Percentiles rank a stretch among this genome's conserved stretches.
Conservation (phyloP, 2,797 vertebrate species). For the Chanos chanos region DNA sequence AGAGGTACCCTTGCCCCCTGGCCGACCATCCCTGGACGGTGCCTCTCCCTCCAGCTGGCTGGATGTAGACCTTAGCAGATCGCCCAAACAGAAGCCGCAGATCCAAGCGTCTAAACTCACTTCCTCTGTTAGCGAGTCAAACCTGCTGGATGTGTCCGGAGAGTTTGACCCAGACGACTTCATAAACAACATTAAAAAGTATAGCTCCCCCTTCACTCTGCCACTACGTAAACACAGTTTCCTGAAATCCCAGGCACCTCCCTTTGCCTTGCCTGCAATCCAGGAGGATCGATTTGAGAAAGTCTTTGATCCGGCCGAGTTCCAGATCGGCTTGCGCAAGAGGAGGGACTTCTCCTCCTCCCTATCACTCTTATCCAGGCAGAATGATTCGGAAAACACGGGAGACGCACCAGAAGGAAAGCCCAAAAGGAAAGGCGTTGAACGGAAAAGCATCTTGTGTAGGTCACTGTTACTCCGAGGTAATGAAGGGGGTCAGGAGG, state of each 20-base stretch:
- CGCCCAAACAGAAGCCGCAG: slow-evolving; percentile 54
- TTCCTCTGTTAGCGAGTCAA: slow-evolving; percentile 71
- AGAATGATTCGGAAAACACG: slow-evolving; percentile 74
- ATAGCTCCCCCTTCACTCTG: slow-evolving; percentile 77
- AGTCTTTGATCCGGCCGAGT: slow-evolving; percentile 82
- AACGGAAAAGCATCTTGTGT: slow-evolving; percentile 78
- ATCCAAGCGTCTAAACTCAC: slow-evolving; percentile 57
- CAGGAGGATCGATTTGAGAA: slow-evolving; percentile 87
- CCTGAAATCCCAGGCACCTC: slow-evolving; percentile 74
- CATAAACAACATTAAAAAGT: slow-evolving; percentile 83
- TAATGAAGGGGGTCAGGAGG: slow-evolving; percentile 30
- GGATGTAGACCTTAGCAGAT: slow-evolving; percentile 58
- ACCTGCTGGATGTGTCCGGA: slow-evolving; percentile 74
- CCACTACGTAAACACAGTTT: slow-evolving; percentile 84
- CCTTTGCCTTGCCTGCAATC: slow-evolving; percentile 88
- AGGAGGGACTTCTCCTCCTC: slow-evolving; percentile 61
- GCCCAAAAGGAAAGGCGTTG: slow-evolving; percentile 77
- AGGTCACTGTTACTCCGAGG: slow-evolving; percentile 51
- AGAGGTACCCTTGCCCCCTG: neutral
- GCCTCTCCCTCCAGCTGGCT: slow-evolving; percentile 67
- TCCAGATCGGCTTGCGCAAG: slow-evolving; percentile 84
- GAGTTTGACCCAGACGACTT: slow-evolving; percentile 85
- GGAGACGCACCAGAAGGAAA: slow-evolving; percentile 62
- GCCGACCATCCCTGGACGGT: neutral
- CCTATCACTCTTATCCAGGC: slow-evolving; percentile 57